Evolutionary conservation across 2,797 vertebrate genomes (phyloP).

Genomic region (Oreochromis mossambicus): DNA sequence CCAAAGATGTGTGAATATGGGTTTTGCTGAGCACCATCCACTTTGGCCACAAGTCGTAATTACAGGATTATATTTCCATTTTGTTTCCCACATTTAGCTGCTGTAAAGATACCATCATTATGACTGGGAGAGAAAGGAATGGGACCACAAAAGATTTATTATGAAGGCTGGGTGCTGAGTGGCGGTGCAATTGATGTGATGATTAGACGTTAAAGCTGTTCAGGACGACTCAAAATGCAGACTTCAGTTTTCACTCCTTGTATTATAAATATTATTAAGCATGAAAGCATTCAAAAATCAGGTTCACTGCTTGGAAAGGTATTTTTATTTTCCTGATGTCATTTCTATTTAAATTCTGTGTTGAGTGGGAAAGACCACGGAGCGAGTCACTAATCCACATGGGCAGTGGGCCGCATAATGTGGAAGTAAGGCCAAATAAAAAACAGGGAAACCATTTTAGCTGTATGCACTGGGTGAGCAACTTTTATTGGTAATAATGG

Average conservation of each 20-base stretch:
- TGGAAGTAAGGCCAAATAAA: not conserved
- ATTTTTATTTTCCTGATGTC: not conserved
- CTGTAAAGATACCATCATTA: not conserved
- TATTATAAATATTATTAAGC: not conserved
- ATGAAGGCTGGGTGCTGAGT: not conserved
- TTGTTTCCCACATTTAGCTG: not conserved
- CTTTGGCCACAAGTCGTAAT: not conserved
- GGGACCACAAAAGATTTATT: not conserved
- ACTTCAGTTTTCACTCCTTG: not conserved
- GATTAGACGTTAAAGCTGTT: not conserved
- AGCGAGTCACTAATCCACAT: not conserved
- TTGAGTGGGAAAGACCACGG: not conserved
- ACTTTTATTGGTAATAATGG: not conserved
- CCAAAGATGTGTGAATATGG: not conserved
- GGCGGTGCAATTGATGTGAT: not conserved
- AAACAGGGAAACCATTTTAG: not conserved
- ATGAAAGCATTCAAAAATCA: not conserved
- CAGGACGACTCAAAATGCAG: not conserved
- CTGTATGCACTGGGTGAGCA: not conserved
- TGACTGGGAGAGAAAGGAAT: not conserved
- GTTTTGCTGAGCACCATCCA: not conserved
- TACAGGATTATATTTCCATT: not conserved
- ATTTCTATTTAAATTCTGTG: not conserved
- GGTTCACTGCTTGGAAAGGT: not conserved
- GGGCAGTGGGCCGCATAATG: not conserved